Base-by-base conservation (phyloP, 2,797 vertebrate species). In the Amazona ochrocephala region DNA sequence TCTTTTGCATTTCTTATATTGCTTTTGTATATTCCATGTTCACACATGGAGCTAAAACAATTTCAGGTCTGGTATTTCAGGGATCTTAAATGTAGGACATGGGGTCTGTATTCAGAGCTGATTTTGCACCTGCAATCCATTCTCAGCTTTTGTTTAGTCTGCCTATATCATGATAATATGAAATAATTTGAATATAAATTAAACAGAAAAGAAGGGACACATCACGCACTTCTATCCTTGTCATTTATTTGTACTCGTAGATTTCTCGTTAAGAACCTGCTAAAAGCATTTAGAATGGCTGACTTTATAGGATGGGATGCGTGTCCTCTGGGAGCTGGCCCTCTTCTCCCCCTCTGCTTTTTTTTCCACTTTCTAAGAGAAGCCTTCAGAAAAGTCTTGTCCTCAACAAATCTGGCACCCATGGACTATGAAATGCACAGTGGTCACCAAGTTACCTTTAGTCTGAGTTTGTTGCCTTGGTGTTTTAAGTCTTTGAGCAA, bases 401-500 rank as follows among this genome's bases (percentile, higher is more conserved):
- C 32, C 84, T 82, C 64, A 45, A 16, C 5, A 6, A 32, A 65
- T 41, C 41, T 1, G 9, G 41, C 58, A 39, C 39, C 9, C 4
- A 30, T 19, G 42, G 58, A 44, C n/a, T 82, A 21, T 50, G 41
- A 71, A 82, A 56, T 37, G 26, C 5, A 3, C 24, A 17, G 53
- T 34, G 50, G 14, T 70, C 42, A 51, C 65, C 51, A 74, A 13
- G 27, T 80, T 79, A 18, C 32, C 37, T 34, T 78, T 58, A 44
- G 30, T 66, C 78, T 82, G 60, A 87, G 18, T 34, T 44, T 68
- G 17, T 37, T 82, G 39, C 42, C 30, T 88, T 58, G 30, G 19
- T 70, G 24, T 64, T 83, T 48, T 17, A 82, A 76, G 48, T 61
- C 29, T 70, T 87, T 88, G 58, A 93, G 44, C 53, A 95, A 82